Evolutionary conservation across 2,888 invertebrate species (phyloP).

Genomic region (Athalia cordata): DNA sequence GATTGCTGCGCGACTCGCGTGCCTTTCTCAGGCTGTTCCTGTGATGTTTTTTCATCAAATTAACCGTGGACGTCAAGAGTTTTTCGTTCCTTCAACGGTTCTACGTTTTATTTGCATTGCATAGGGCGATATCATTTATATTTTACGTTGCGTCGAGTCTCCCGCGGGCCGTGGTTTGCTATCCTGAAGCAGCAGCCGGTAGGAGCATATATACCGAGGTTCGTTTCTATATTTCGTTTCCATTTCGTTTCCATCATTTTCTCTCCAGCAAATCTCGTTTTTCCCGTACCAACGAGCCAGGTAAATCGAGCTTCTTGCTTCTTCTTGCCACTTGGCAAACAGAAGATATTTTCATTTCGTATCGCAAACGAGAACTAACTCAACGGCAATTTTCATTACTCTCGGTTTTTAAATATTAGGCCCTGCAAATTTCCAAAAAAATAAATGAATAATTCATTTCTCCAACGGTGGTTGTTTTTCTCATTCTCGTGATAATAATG

Average conservation of each 20-base stretch:
- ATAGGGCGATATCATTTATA: conserved; percentile 68
- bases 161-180: conserved; percentile 50
- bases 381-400: not conserved
- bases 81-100: conserved; percentile 29
- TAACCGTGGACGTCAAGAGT: conserved; percentile 60
- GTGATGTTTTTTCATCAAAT: conserved; percentile 70
- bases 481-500: too few relatives aligned
- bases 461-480: too few relatives aligned
- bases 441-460: too few relatives aligned
- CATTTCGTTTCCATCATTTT: conserved; percentile 47
- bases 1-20: conserved; percentile 27
- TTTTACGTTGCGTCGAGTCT: conserved; percentile 68
- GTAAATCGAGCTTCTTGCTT: conserved; percentile 59
- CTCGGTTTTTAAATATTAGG: not conserved
- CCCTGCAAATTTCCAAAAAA: too few relatives aligned
- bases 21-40: conserved; percentile 46
- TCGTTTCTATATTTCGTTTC: conserved; percentile 42
- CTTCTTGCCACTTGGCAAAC: conserved; percentile 53
- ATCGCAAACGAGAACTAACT: conserved; percentile 11
- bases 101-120: conserved; percentile 66
- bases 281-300: conserved; percentile 48
- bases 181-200: conserved; percentile 47
- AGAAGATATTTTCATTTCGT: conserved; percentile 56
- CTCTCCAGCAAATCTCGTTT: conserved; percentile 30
- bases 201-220: conserved; percentile 33